These are phyloP conservation scores for Mesoclemmys tuberculata DNA, from an alignment of 2,113 vertebrate species.

Conservation along the genomic window DNA sequence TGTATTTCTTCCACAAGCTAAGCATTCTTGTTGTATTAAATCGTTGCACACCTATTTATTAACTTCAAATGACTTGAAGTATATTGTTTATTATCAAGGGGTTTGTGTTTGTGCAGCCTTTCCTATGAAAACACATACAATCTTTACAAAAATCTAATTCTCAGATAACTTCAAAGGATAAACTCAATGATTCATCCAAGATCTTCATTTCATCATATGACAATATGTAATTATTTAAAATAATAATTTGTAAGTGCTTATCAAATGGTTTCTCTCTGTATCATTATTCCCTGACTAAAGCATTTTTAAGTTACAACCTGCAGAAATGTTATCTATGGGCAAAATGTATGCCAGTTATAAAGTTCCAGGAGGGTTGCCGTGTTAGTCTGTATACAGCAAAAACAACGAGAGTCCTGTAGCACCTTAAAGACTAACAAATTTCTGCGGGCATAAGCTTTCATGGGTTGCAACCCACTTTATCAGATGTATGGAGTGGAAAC, in stretches of 20 bases:
- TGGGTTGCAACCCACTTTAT: too few relatives aligned
- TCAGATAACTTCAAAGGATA: background rate
- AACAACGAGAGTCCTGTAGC: too few relatives aligned
- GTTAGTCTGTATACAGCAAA: too few relatives aligned
- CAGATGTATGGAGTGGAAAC: too few relatives aligned
- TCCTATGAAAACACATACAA: background rate
- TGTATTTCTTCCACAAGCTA: background rate
- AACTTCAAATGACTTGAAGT: background rate
- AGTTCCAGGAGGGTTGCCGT: too few relatives aligned
- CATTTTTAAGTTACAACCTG: background rate
- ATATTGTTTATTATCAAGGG: background rate
- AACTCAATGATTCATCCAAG: background rate
- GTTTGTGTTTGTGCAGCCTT: background rate
- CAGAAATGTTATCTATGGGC: fast-evolving
- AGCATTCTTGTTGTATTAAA: too few relatives aligned
- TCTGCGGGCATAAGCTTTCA: too few relatives aligned
- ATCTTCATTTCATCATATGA: background rate
- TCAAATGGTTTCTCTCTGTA: background rate
- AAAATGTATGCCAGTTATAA: background rate
- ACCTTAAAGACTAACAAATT: too few relatives aligned
- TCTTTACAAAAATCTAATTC: background rate
- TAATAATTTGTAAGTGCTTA: background rate
- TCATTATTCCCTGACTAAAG: background rate
- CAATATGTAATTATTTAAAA: background rate
- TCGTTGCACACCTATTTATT: background rate